Evolutionary conservation across 2,797 vertebrate species (phyloP).

Genomic region (Lagorchestes hirsutus): DNA sequence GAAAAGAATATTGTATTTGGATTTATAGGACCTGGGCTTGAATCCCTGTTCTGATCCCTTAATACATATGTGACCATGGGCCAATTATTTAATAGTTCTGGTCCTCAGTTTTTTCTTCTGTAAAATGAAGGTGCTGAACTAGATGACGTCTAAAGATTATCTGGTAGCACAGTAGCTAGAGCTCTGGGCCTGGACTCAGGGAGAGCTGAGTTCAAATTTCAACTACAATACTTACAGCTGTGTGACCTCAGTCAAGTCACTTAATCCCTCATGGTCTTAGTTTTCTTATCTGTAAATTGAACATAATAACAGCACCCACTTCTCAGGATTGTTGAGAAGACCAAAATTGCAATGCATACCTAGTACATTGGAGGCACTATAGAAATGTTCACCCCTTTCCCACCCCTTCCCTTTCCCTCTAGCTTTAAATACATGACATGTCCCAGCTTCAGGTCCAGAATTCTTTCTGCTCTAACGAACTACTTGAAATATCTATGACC

Average conservation of each 20-base stretch:
- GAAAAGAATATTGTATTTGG: neutral
- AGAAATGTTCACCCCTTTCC: neutral
- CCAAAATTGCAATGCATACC: neutral
- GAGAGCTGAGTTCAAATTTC: neutral
- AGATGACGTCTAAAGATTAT: neutral
- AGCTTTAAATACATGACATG: neutral
- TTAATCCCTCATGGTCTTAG: neutral
- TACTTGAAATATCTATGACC: constrained; percentile 8
- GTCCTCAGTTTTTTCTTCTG: neutral
- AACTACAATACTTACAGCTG: neutral
- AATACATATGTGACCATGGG: neutral
- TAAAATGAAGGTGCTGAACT: neutral
- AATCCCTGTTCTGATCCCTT: neutral
- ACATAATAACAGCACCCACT: neutral
- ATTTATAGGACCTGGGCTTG: neutral
- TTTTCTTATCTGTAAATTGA: neutral
- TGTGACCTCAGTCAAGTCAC: neutral
- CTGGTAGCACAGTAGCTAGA: neutral
- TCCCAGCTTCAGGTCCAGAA: neutral
- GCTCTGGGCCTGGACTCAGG: neutral
- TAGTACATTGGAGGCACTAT: neutral
- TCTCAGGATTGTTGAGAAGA: neutral
- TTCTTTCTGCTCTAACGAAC: neutral
- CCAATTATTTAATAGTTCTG: neutral
- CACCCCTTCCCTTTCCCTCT: neutral